These are phyloP conservation scores for Neomorphus geoffroyi DNA, from an alignment of 2,797 vertebrate genomes.

Conservation along the genomic window DNA sequence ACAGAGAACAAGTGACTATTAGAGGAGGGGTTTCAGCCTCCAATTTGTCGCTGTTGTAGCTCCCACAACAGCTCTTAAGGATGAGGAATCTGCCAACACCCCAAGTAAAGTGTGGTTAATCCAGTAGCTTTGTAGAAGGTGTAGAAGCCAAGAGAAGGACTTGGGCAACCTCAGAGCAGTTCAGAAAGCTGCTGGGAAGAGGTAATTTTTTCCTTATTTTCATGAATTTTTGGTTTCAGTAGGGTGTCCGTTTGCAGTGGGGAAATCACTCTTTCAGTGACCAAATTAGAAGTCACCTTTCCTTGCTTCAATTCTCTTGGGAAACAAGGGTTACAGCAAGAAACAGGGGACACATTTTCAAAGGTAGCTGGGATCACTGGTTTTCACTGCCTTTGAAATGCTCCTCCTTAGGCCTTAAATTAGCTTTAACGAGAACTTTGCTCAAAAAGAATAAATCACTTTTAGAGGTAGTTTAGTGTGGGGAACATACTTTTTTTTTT, in stretches of 20 bases:
- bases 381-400: not conserved
- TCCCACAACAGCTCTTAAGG: not conserved
- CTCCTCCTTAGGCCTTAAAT: not conserved
- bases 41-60: not conserved
- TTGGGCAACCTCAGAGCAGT: not conserved
- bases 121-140: not conserved
- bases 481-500: not conserved
- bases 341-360: not conserved
- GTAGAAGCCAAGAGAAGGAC: not conserved
- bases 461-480: not conserved
- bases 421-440: not conserved
- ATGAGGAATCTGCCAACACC: not conserved
- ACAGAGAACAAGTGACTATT: not conserved
- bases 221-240: not conserved
- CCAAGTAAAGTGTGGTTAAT: accelerated
- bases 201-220: not conserved
- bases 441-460: not conserved
- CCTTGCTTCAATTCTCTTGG: not conserved
- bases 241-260: too few relatives aligned
- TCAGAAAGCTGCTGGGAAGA: not conserved
- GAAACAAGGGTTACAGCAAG: not conserved
- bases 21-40: not conserved
- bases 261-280: not conserved
- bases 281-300: not conserved
- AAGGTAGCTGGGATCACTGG: not conserved